A percentile compares a stretch with the other conserved stretches of the same genome.
Evolutionary conservation across 2,888 invertebrate genomes (phyloP).

Genomic region (Antheraea yamamai): DNA sequence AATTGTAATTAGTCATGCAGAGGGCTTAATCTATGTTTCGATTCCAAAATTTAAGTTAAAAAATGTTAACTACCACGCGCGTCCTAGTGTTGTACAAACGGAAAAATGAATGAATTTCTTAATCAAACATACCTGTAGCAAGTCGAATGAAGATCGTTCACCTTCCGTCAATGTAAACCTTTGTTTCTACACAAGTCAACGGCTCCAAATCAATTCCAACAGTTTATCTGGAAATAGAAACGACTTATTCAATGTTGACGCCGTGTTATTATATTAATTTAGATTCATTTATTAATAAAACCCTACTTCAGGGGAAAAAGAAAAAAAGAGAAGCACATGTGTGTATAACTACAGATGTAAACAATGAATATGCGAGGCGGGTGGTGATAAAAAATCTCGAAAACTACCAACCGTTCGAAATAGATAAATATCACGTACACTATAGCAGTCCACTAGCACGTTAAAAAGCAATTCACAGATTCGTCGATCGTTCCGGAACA

Average conservation of each 20-base stretch:
- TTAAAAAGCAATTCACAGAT: conserved; percentile 62
- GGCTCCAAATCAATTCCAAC: conserved; percentile 75
- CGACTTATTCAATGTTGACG: conserved; percentile 72
- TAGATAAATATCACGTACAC: conserved; percentile 66
- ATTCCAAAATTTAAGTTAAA: conserved; percentile 44
- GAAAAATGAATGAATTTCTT: conserved; percentile 48
- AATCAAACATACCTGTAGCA: conserved; percentile 72
- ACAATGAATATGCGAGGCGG: conserved; percentile 62
- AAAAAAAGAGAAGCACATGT: conserved; percentile 64
- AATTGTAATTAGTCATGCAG: conserved; percentile 64
- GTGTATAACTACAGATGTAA: conserved; percentile 67
- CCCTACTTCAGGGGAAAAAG: conserved; percentile 55
- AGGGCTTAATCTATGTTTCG: conserved; percentile 48
- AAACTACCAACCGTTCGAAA: conserved; percentile 72
- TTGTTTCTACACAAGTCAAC: conserved; percentile 76
- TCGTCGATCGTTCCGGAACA: conserved; percentile 60
- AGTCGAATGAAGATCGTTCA: conserved; percentile 73
- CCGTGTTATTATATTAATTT: conserved; percentile 54
- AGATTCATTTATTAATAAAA: conserved; percentile 66
- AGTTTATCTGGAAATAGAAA: conserved; percentile 81
- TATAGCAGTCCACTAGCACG: conserved; percentile 72
- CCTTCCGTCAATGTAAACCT: conserved; percentile 75
- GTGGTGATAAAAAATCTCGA: conserved; percentile 37
- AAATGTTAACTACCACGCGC: conserved; percentile 43
- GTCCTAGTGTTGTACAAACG: conserved; percentile 29